Evolutionary conservation across 35 echinoderm and acorn worm genomes (phyloP).

Genomic region (Diadema setosum): DNA sequence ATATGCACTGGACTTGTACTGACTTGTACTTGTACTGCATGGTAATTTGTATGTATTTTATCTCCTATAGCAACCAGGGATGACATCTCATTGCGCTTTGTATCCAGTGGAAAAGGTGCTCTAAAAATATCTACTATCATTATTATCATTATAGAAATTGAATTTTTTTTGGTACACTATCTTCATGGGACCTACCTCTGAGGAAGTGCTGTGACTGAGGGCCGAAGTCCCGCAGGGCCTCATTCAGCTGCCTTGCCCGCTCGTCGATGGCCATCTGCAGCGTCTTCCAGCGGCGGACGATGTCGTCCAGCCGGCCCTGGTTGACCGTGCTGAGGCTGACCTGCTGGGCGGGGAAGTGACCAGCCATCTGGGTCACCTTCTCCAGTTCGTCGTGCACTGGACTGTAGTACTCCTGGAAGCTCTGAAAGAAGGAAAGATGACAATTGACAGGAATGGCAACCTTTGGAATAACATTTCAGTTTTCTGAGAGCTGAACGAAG

Average conservation of each 20-base stretch:
- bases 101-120: too few species aligned
- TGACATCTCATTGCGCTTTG: too few species aligned
- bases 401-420: constrained; percentile 73
- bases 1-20: too few species aligned
- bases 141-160: too few species aligned
- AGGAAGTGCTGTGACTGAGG: constrained; percentile 95
- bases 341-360: constrained; percentile 59
- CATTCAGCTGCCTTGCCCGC: constrained; percentile 59
- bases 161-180: not conserved
- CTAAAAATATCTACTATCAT: too few species aligned
- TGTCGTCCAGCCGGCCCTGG: constrained; percentile 71
- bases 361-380: constrained; percentile 55
- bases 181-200: constrained; percentile 38
- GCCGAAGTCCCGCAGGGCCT: constrained; percentile 88
- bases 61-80: too few species aligned
- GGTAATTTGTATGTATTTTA: too few species aligned
- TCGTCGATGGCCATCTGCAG: constrained; percentile 72
- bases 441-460: too few species aligned
- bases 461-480: too few species aligned
- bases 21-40: too few species aligned
- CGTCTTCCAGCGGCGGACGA: constrained; percentile 65
- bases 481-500: too few species aligned
- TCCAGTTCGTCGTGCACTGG: constrained; percentile 83
- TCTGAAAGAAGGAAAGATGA: constrained; percentile 34
- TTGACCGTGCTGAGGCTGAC: constrained; percentile 74